A percentile compares a stretch with the other conserved stretches of the same genome.
Evolutionary conservation across 2,113 vertebrate species (phyloP).

Genomic region (Nothobranchius furzeri): DNA sequence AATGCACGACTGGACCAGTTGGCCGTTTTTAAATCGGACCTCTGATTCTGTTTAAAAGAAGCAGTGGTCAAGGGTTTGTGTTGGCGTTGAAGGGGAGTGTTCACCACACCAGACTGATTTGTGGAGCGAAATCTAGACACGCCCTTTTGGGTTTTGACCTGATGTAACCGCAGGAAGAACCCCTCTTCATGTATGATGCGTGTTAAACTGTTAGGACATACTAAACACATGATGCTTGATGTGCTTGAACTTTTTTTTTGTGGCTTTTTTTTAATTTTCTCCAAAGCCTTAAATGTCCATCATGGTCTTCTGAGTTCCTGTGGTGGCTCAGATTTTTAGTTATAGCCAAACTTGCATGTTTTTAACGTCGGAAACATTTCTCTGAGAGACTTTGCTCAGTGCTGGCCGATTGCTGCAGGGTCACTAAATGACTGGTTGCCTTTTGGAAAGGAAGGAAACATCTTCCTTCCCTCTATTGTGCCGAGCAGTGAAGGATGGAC

Average conservation of each 20-base stretch:
- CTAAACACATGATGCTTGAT: background rate
- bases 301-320: background rate
- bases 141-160: slow-evolving; percentile 21
- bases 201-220: slow-evolving; percentile 4
- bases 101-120: slow-evolving; percentile 9
- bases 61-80: background rate
- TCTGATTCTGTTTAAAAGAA: background rate
- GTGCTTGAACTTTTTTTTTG: background rate
- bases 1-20: background rate
- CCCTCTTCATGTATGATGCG: background rate
- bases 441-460: slow-evolving; percentile 68
- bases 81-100: background rate
- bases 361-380: background rate
- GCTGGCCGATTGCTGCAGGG: slow-evolving; percentile 11
- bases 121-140: slow-evolving; percentile 31
- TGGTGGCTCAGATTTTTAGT: background rate
- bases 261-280: background rate
- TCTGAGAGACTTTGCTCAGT: slow-evolving; percentile 21
- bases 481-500: slow-evolving; percentile 72
- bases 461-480: slow-evolving; percentile 80
- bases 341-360: too few species aligned
- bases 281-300: background rate
- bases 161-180: slow-evolving; percentile 1
- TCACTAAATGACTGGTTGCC: slow-evolving; percentile 35
- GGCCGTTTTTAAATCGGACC: background rate